Evolutionary conservation across 2,888 invertebrate genomes (phyloP), one percentile per base, ranked within the genome.

Genomic region (Eristalinus sepulchralis): DNA sequence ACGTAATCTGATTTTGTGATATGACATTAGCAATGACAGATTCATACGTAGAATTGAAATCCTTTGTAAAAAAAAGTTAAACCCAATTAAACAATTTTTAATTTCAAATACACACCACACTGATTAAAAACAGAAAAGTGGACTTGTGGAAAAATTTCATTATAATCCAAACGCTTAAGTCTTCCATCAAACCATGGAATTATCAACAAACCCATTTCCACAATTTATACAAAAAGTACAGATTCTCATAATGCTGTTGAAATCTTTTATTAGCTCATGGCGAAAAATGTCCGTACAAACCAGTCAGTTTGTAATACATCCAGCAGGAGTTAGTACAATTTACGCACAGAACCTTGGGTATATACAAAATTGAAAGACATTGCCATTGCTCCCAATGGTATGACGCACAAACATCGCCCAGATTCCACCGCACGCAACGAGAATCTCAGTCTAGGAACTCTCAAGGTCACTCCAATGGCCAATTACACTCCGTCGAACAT

Each of bases 391-490:
- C 53, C 36, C 6, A 24, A 67, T 24, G 34, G 27, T 70, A 73
- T 67, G 80, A 72, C 60, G 47, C 72, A 72, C 33, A 72, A 60
- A 53, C 53, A 20, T 53, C 59, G 24, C 31, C 6, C 36, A n/a
- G 4, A 31, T 31, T 31, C 31, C n/a, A 39, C 3, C 22, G 31
- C 55, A 31, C 34, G 47, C 34, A 33, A 34, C 36, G 31, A 1
- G 13, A 72, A 80, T 60, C 66, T 64, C 20, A 64, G 60, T 80
- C 66, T 20, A 66, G 60, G 20, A 67, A 47, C 57, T 33, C 6
- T 47, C 8, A 60, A 5, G 31, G 31, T 13, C 36, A 36, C 36
- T 63, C 36, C 13, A 36, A 63, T 63, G 36, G 63, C 17, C 1
- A 68, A 68, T 55, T 55, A 68, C 22, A n/a, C 36, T 39, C 36